Base-by-base conservation (phyloP, 2,888 invertebrate species). In the Scaptomyza cyrtandrae region DNA sequence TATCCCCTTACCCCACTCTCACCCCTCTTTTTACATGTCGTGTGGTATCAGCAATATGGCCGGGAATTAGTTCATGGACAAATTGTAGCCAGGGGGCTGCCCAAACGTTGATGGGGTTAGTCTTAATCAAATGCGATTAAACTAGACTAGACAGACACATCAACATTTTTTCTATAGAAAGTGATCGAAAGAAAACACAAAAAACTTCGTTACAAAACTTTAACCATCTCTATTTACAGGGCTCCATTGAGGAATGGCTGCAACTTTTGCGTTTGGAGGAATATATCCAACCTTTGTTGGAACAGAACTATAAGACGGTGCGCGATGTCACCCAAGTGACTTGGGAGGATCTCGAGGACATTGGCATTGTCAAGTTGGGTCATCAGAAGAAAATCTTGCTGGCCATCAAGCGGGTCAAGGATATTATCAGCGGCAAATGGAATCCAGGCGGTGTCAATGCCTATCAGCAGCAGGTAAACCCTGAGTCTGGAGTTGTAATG, bases 311-410 rank as follows among this genome's bases (percentile, higher is more conserved):
- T 93, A 95, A 96, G 89, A 97, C 97, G 7, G 97, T 99, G 44
- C 97, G 98, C 87, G 97, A 98, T 92, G 97, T 99, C 59, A 97
- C 97, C 35, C 97, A 98, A 90, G 95, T 99, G 58, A 97, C 98
- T 66, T 99, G 99, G 98, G 99, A 99, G 93, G 99, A 99, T 93
- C 94, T 99, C 90, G 99, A 99, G 93, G 99, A 99, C 91, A 98
- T 99, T 92, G 97, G 97, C 62, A 97, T 97, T 89, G 96, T 97
- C 27, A 95, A 97, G 89, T 93, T 97, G 90, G 99, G 99, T 37
- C 99, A 99, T 92, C 99, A 99, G 93, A 99, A 99, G 94, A 98
- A 99, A 93, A 96, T 99, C 82, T 95, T 98, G 90, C 93, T 99
- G 90, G 99, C 99, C 71, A 98, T 99, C 86, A 99, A 99, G 92